A percentile compares a stretch with the other conserved stretches of the same genome.
phyloP scores from a whole-genome alignment of 2,888 invertebrate genomes.

The Chaetoderma sp. region DNA sequence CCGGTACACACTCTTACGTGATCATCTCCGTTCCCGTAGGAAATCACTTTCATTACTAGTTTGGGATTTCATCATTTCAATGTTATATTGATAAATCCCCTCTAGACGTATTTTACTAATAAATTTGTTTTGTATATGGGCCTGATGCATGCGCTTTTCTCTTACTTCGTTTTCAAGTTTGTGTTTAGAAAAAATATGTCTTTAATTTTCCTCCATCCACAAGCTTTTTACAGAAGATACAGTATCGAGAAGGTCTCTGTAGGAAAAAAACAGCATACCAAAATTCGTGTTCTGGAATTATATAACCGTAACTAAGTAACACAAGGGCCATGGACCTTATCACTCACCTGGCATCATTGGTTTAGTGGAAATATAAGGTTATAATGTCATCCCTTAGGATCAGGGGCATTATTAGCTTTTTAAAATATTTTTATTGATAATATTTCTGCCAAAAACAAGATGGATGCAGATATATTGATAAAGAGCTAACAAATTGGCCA shows the following conservation, averaged over 20 bases:
- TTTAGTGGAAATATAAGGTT: too few species aligned
- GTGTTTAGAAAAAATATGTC: background rate
- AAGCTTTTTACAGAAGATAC: background rate
- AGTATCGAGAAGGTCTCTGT: background rate
- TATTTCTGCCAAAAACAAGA: too few species aligned
- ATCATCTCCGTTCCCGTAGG: conserved; percentile 27
- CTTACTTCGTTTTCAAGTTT: background rate
- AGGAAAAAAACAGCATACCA: too few species aligned
- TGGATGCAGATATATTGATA: too few species aligned
- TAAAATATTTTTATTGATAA: too few species aligned
- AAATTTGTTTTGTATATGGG: background rate
- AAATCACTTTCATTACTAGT: background rate
- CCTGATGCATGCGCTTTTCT: background rate
- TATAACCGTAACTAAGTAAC: too few species aligned
- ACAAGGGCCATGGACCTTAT: too few species aligned
- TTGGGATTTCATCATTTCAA: background rate
- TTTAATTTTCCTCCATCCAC: conserved; percentile 1
- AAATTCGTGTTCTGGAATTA: too few species aligned
- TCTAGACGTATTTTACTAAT: background rate
- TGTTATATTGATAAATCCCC: conserved; percentile 6
- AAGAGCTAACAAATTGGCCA: too few species aligned
- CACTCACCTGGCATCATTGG: too few species aligned
- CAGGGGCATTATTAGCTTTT: too few species aligned
- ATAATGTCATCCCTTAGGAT: too few species aligned
- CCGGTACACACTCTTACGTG: conserved; percentile 19